Evolutionary conservation across 2,797 vertebrate species (phyloP).

Genomic region (Cuniculus paca): DNA sequence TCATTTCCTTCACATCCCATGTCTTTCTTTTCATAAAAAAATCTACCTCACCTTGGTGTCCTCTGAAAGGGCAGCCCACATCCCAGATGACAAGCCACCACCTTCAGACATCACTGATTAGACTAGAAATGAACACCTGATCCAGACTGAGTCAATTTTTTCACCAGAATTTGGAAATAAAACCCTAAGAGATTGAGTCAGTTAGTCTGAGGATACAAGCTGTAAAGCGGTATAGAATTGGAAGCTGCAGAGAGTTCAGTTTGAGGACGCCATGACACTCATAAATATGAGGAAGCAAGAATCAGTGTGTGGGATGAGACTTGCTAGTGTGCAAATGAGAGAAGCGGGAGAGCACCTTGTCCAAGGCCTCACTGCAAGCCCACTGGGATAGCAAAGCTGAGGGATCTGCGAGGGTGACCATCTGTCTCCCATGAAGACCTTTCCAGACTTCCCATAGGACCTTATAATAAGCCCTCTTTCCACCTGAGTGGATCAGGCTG

Average conservation of each 20-base stretch:
- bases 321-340: no score
- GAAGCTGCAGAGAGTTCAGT: not conserved
- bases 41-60: not conserved
- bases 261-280: not conserved
- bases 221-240: not conserved
- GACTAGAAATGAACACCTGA: not conserved
- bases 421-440: not conserved
- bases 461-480: not conserved
- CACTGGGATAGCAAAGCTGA: not conserved
- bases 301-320: not conserved
- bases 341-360: accelerated
- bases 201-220: not conserved
- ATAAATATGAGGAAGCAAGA: not conserved
- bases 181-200: not conserved
- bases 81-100: not conserved
- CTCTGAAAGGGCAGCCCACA: not conserved
- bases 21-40: not conserved
- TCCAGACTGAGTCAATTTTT: not conserved
- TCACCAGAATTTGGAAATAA: not conserved
- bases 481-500: no score
- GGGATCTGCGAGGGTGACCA: not conserved
- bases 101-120: not conserved
- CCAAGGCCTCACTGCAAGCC: not conserved
- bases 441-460: accelerated
- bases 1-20: not conserved